These are phyloP conservation scores for Nothobranchius kuhntae DNA, from an alignment of 2,113 vertebrate genomes.

Conservation along the genomic window DNA sequence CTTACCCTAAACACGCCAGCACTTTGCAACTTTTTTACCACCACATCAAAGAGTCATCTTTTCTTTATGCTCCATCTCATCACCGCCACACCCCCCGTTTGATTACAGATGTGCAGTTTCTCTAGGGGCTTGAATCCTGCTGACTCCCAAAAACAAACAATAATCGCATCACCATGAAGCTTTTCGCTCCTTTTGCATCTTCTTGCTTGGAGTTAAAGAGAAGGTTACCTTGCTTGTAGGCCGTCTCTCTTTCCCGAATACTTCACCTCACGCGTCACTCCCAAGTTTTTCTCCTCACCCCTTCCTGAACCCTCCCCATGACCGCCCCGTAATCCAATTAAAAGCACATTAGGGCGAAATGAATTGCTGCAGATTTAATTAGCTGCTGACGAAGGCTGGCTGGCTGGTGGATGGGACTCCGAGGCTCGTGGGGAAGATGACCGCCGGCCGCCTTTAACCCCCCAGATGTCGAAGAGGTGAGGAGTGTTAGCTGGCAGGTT, in stretches of 20 bases:
- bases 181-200: not conserved
- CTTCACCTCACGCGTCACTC: constrained; percentile 49
- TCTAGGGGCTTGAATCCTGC: constrained; percentile 42
- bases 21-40: constrained; percentile 39
- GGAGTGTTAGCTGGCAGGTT: constrained; percentile 12
- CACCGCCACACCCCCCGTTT: not conserved
- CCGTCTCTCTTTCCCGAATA: constrained; percentile 30
- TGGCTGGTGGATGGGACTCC: constrained; percentile 26
- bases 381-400: constrained; percentile 72
- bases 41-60: constrained; percentile 49
- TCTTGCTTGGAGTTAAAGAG: constrained; percentile 30
- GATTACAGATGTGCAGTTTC: constrained; percentile 36
- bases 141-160: constrained; percentile 47
- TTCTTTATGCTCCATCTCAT: constrained; percentile 6
- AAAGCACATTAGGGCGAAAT: constrained; percentile 79
- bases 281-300: constrained; percentile 52
- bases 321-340: constrained; percentile 79
- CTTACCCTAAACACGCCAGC: constrained; percentile 26
- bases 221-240: constrained; percentile 50
- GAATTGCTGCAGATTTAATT: constrained; percentile 79
- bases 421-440: constrained; percentile 7
- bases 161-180: constrained; percentile 36
- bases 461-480: constrained; percentile 13
- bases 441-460: constrained; percentile 21
- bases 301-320: constrained; percentile 62